Percentiles rank a stretch among this genome's conserved stretches.
Conservation (phyloP, 64 coral and sea anemone species). For the Dendronephthya gigantea region DNA sequence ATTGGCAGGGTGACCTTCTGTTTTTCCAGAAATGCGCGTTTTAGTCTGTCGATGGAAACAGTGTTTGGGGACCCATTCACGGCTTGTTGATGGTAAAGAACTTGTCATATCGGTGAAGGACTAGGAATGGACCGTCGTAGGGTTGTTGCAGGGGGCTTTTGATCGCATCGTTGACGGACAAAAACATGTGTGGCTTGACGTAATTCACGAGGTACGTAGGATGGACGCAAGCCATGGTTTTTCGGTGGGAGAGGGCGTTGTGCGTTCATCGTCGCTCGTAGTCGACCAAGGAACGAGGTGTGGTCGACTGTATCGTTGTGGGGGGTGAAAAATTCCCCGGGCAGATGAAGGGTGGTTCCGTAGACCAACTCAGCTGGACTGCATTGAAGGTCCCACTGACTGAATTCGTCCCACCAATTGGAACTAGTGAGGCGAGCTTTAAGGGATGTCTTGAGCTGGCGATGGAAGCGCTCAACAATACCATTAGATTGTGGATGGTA, state of each 20-base stretch:
- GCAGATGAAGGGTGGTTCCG: constrained; percentile 17
- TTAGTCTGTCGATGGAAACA: constrained; percentile 2
- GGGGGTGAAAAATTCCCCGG: constrained; percentile 32
- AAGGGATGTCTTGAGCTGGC: constrained; percentile 25
- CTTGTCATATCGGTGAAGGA: neutral
- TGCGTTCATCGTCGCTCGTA: neutral
- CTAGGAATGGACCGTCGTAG: neutral
- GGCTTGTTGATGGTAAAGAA: neutral
- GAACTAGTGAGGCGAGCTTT: constrained; percentile 4
- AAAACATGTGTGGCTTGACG: neutral
- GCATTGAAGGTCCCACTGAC: constrained; percentile 20
- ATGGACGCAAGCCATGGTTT: neutral
- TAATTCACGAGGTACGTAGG: constrained; percentile 1
- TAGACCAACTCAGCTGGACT: constrained; percentile 26
- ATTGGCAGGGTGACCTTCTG: no score
- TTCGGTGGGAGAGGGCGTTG: neutral
- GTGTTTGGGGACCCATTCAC: neutral
- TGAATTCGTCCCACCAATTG: constrained; percentile 29
- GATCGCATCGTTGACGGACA: neutral
- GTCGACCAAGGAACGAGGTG: neutral
- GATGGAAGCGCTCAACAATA: constrained; percentile 31
- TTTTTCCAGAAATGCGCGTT: neutral
- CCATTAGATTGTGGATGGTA: constrained; percentile 41
- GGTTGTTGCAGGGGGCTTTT: neutral
- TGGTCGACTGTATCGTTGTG: neutral